A percentile compares a stretch with the other conserved stretches of the same genome.
Conservation (phyloP, 2,888 invertebrate species). For the Drosophila mulleri region DNA sequence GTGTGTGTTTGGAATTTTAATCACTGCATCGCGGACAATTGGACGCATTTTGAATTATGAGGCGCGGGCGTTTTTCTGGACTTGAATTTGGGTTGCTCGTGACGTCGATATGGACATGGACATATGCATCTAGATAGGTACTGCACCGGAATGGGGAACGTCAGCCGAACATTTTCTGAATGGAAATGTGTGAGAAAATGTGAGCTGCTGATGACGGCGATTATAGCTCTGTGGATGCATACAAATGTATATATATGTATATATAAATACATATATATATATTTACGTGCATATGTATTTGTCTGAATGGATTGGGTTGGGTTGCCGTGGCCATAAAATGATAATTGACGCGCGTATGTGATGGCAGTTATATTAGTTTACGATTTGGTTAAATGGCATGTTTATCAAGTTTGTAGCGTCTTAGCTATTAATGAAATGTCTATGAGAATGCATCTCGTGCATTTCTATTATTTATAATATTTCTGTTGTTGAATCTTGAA, state of each 20-base stretch:
- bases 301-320: conserved; percentile 38
- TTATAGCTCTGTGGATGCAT: conserved; percentile 46
- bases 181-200: conserved; percentile 76
- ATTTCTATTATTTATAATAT: conserved; percentile 30
- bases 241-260: conserved; percentile 1
- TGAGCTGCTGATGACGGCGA: conserved; percentile 53
- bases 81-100: conserved; percentile 57
- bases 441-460: conserved; percentile 58
- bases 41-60: conserved; percentile 76
- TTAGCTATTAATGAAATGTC: conserved; percentile 45
- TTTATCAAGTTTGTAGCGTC: conserved; percentile 56
- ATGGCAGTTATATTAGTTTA: conserved; percentile 67
- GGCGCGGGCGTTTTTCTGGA: conserved; percentile 58
- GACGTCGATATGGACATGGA: conserved; percentile 48
- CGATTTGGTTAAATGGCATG: conserved; percentile 61
- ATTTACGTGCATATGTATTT: not conserved
- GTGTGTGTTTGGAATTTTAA: conserved; percentile 75
- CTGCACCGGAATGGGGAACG: conserved; percentile 40
- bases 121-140: conserved; percentile 13
- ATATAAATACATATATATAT: not conserved
- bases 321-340: conserved; percentile 55
- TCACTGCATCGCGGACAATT: conserved; percentile 67
- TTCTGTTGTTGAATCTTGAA: conserved; percentile 13
- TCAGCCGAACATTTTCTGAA: conserved; percentile 58
- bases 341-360: conserved; percentile 47